Conservation (phyloP, 2,113 vertebrate genomes). For the Plectropomus leopardus region DNA sequence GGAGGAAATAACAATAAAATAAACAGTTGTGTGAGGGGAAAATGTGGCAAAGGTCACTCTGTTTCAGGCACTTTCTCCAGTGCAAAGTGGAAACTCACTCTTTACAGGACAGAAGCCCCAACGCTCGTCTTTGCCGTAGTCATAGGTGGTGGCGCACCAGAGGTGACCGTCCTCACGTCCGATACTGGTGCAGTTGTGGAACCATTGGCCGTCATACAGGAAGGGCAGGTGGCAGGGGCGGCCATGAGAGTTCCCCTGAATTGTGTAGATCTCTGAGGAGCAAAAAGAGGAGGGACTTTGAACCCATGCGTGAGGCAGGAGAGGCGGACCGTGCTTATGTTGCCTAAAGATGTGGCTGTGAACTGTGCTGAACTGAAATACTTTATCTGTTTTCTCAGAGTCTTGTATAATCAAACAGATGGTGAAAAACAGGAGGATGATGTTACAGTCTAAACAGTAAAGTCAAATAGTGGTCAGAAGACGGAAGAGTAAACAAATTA, state of each 20-base stretch:
- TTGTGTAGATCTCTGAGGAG: constrained; percentile 94
- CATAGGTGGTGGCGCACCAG: constrained; percentile 96
- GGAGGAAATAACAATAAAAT: not conserved
- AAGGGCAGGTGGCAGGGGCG: constrained; percentile 96
- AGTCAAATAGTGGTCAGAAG: constrained; percentile 37
- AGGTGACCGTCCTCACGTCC: constrained; percentile 95
- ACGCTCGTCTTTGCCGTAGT: constrained; percentile 93
- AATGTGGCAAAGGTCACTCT: not conserved
- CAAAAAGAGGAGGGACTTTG: constrained; percentile 2
- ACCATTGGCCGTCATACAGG: constrained; percentile 96
- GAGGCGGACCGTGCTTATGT: not conserved
- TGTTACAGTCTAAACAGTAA: constrained; percentile 56
- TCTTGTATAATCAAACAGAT: constrained; percentile 54
- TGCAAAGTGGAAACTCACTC: constrained; percentile 85
- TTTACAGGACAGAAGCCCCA: constrained; percentile 99
- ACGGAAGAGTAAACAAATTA: constrained; percentile 25
- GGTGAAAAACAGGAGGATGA: constrained; percentile 58
- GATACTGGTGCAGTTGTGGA: constrained; percentile 92
- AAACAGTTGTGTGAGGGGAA: not conserved
- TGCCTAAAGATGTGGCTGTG: not conserved
- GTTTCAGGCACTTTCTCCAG: not conserved
- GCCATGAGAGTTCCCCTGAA: constrained; percentile 96
- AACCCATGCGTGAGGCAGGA: constrained; percentile 9
- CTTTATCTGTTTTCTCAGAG: constrained; percentile 57
- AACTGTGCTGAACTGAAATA: constrained; percentile 52